Conservation (phyloP, 2,888 invertebrate genomes). For the Danaus chrysippus region DNA sequence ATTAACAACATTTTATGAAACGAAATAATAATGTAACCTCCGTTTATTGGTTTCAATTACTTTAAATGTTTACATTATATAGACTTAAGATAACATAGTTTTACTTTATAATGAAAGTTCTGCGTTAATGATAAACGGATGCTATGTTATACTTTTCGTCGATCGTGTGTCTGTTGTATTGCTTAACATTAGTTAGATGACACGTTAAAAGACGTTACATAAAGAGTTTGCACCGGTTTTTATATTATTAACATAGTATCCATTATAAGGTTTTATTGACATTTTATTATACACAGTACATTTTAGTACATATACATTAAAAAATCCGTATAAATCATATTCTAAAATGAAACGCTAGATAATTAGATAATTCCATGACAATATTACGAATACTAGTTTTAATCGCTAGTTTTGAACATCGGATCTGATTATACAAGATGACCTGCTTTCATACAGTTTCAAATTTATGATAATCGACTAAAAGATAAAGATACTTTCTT, state of each 20-base stretch:
- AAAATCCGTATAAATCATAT: neutral
- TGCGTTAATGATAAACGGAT: neutral
- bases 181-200: neutral
- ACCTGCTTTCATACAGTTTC: too few species aligned
- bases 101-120: neutral
- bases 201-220: constrained; percentile 3
- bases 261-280: neutral
- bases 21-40: neutral
- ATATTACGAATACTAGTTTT: neutral
- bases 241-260: neutral
- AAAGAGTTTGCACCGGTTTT: neutral
- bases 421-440: neutral
- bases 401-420: neutral
- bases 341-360: constrained; percentile 1
- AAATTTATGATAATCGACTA: too few species aligned
- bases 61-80: too few species aligned
- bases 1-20: constrained; percentile 10
- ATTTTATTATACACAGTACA: constrained; percentile 4
- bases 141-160: neutral
- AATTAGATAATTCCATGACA: neutral
- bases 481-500: neutral
- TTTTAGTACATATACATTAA: neutral
- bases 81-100: too few species aligned
- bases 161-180: neutral
- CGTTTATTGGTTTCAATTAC: too few species aligned